These are phyloP conservation scores for Trisateles emortualis DNA, from an alignment of 2,888 invertebrate species.

Conservation along the genomic window DNA sequence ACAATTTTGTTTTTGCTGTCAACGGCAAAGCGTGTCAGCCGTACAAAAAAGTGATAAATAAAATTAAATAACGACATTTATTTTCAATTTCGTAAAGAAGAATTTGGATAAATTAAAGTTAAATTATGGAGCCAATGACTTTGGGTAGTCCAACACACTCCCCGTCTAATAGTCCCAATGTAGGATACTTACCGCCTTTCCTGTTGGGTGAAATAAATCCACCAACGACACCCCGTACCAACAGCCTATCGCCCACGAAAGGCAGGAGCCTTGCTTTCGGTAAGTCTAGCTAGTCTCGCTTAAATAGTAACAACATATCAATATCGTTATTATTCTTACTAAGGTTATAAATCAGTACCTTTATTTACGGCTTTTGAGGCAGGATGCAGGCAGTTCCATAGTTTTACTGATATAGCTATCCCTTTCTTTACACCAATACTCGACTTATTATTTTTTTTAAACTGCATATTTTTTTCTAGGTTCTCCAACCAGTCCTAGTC, in stretches of 20 bases:
- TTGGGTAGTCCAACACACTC: slow-evolving; percentile 92
- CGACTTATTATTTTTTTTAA: too few relatives aligned
- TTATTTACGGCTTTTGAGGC: too few relatives aligned
- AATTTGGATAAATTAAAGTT: background rate
- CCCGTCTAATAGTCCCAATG: slow-evolving; percentile 89
- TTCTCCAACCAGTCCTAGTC: slow-evolving; percentile 78
- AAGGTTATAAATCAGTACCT: too few relatives aligned
- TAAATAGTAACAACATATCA: too few relatives aligned
- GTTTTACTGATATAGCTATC: too few relatives aligned
- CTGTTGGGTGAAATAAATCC: slow-evolving; percentile 91
- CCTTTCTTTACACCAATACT: too few relatives aligned
- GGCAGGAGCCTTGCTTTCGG: slow-evolving; percentile 86
- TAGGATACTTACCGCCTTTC: slow-evolving; percentile 92
- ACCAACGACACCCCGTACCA: slow-evolving; percentile 85
- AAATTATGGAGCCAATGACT: slow-evolving; percentile 93
- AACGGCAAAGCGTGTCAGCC: slow-evolving; percentile 34
- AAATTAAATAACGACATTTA: slow-evolving; percentile 25
- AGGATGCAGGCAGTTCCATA: too few relatives aligned
- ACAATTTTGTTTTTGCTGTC: slow-evolving; percentile 22
- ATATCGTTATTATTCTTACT: too few relatives aligned
- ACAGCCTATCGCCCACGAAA: slow-evolving; percentile 88
- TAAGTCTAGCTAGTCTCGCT: too few relatives aligned
- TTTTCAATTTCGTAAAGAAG: slow-evolving; percentile 9
- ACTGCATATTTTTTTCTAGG: slow-evolving; percentile 67
- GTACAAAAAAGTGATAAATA: slow-evolving; percentile 30